Evolutionary conservation across 1,140 invertebrate genomes (phyloP).

Genomic region (Oscheius sp.): DNA sequence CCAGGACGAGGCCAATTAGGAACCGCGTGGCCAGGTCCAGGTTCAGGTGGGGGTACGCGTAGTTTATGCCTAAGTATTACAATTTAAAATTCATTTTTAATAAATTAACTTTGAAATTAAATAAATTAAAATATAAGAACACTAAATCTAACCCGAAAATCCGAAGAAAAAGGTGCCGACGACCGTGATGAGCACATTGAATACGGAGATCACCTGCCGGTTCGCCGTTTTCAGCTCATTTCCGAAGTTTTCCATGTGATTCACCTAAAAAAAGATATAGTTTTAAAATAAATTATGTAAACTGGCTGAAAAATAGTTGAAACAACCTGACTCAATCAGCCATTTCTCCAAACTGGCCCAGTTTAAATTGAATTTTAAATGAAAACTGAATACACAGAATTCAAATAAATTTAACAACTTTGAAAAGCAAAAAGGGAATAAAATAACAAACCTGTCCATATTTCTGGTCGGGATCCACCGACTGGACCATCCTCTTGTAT

Average conservation of each 20-base stretch:
- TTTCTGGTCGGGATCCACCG: conserved; percentile 45
- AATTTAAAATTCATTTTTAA: too few species aligned
- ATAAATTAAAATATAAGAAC: conserved; percentile 60
- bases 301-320: too few species aligned
- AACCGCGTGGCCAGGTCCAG: conserved; percentile 62
- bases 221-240: conserved; percentile 61
- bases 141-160: conserved; percentile 45
- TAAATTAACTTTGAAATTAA: too few species aligned
- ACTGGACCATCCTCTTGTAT: conserved; percentile 47
- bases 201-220: conserved; percentile 62
- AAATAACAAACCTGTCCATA: conserved; percentile 35
- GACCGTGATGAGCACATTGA: conserved; percentile 65
- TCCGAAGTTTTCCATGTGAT: conserved; percentile 44
- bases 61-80: conserved; percentile 50
- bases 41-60: conserved; percentile 51
- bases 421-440: conserved; percentile 1
- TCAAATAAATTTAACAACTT: conserved; percentile 34
- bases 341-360: too few species aligned
- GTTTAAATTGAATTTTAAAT: too few species aligned
- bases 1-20: conserved; percentile 61
- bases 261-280: conserved; percentile 26
- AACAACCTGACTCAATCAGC: too few species aligned
- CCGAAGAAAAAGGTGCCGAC: conserved; percentile 65
- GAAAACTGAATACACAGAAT: too few species aligned
- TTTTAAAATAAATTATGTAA: conserved; percentile 21